Evolutionary conservation across 2,888 invertebrate genomes (phyloP).

Genomic region (Latrodectus hesperus): DNA sequence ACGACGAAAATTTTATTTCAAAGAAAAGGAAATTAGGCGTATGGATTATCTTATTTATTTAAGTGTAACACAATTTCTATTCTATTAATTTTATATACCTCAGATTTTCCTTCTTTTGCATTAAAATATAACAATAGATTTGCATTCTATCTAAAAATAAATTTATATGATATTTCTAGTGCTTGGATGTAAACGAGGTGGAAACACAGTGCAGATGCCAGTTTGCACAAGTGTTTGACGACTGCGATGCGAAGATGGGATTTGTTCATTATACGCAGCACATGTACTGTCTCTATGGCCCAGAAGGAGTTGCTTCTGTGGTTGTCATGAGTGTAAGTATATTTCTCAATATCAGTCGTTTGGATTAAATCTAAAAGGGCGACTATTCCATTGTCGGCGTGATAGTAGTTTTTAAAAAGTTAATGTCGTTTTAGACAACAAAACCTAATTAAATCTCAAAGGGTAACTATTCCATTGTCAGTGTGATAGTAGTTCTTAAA

Average conservation of each 20-base stretch:
- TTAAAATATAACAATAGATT: background rate
- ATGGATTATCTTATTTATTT: background rate
- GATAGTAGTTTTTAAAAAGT: no score
- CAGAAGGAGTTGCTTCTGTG: constrained; percentile 71
- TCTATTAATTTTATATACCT: background rate
- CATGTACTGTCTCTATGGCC: constrained; percentile 74
- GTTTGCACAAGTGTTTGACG: constrained; percentile 74
- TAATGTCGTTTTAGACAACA: no score
- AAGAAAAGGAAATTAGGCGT: no score
- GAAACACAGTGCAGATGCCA: constrained; percentile 71
- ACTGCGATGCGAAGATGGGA: constrained; percentile 74
- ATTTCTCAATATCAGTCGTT: background rate
- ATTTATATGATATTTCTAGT: constrained; percentile 43
- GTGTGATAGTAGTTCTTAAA: no score
- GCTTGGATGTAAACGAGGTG: constrained; percentile 59
- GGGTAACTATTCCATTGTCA: background rate
- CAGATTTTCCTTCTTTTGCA: background rate
- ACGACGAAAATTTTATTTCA: no score
- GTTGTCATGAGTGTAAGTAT: constrained; percentile 75
- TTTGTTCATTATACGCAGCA: constrained; percentile 75
- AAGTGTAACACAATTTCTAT: background rate
- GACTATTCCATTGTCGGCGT: background rate
- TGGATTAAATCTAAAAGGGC: background rate
- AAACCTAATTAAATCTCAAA: background rate
- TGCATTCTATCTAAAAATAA: background rate